These are phyloP conservation scores for Ephestia elutella DNA, from an alignment of 1,140 invertebrate species.

Conservation along the genomic window DNA sequence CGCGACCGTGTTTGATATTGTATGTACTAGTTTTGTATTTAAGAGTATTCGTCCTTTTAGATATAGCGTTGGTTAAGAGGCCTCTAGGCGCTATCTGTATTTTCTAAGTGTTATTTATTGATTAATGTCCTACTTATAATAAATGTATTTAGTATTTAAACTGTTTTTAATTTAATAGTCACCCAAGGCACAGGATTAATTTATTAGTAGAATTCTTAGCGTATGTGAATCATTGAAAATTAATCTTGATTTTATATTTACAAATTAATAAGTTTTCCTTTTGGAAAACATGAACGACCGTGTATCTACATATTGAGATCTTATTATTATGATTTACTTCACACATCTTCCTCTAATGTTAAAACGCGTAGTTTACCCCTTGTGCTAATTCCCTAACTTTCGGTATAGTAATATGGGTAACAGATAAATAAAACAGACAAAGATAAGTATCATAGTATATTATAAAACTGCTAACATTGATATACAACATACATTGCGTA, in stretches of 20 bases:
- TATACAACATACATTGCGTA: conserved; percentile 9
- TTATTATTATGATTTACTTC: too few species aligned
- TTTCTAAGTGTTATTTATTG: conserved; percentile 28
- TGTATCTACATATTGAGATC: too few species aligned
- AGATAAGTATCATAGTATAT: background rate
- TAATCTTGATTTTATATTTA: too few species aligned
- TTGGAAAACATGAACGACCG: too few species aligned
- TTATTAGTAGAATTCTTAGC: too few species aligned
- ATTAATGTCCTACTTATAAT: conserved; percentile 15
- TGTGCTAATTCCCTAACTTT: too few species aligned
- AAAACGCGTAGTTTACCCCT: too few species aligned
- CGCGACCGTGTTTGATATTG: background rate
- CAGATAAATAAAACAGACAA: background rate
- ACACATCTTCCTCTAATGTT: too few species aligned
- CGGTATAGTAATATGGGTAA: background rate
- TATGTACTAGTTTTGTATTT: conserved; percentile 6
- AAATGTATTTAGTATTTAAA: conserved; percentile 12
- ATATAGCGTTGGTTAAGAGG: conserved; percentile 26
- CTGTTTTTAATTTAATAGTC: too few species aligned
- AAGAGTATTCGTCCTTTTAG: conserved; percentile 21
- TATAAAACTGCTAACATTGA: conserved; percentile 7
- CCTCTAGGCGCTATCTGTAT: conserved; percentile 15
- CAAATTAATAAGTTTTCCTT: too few species aligned
- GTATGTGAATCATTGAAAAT: too few species aligned
- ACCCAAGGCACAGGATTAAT: too few species aligned